Evolutionary conservation across 2,797 vertebrate species (phyloP).

Genomic region (Odontamblyopus rebecca): DNA sequence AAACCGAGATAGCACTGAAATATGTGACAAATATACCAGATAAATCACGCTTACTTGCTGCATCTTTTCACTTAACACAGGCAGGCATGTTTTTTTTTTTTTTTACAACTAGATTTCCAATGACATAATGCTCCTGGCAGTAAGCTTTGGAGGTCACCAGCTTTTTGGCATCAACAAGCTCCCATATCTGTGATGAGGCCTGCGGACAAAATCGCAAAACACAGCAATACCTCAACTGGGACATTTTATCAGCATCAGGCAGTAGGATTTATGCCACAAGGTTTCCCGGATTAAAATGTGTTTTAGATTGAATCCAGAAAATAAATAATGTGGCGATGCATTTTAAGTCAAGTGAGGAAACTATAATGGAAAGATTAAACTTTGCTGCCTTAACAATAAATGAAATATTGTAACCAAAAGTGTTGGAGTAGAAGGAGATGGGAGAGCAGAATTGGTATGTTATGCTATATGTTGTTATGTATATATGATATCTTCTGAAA

Average conservation of each 20-base stretch:
- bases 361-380: background rate
- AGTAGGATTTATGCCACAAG: slow-evolving; percentile 1
- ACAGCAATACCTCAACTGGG: slow-evolving; percentile 5
- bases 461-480: too few relatives aligned
- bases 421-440: background rate
- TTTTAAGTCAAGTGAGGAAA: background rate
- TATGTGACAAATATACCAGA: slow-evolving; percentile 41
- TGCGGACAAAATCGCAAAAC: slow-evolving; percentile 1
- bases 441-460: too few relatives aligned
- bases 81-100: background rate
- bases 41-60: slow-evolving; percentile 36
- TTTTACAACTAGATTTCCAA: slow-evolving; percentile 23
- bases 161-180: slow-evolving; percentile 10
- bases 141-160: slow-evolving; percentile 13
- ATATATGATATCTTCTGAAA: too few relatives aligned
- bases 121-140: slow-evolving; percentile 18
- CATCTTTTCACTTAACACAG: slow-evolving; percentile 25
- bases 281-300: slow-evolving; percentile 4
- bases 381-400: background rate
- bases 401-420: background rate
- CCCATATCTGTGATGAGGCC: slow-evolving; percentile 3
- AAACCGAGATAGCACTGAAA: slow-evolving; percentile 45
- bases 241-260: background rate
- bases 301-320: slow-evolving; percentile 2
- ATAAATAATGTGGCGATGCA: background rate